Evolutionary conservation across 2,797 vertebrate genomes (phyloP).

Genomic region (Sitta carolinensis): DNA sequence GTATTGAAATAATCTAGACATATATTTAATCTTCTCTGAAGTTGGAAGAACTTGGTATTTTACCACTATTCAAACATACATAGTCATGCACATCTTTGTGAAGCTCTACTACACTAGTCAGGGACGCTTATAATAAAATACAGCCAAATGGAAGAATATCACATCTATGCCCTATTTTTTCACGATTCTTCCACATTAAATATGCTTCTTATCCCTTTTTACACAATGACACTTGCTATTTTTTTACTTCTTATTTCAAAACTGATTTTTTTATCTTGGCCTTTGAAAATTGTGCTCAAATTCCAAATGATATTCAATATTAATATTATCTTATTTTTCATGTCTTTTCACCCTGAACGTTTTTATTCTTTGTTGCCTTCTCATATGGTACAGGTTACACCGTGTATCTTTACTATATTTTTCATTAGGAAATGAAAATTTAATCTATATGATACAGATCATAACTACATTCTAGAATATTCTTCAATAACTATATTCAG

Average conservation of each 20-base stretch:
- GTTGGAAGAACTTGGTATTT: neutral
- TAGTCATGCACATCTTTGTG: rapidly evolving
- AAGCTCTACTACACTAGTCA: neutral
- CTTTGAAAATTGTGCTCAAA: neutral
- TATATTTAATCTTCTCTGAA: neutral
- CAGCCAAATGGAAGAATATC: neutral
- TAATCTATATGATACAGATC: neutral
- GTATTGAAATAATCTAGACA: neutral
- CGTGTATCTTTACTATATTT: neutral
- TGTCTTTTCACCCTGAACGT: neutral
- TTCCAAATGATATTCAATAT: neutral
- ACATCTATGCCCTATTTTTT: neutral
- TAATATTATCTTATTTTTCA: neutral
- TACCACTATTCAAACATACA: neutral
- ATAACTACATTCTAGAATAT: neutral
- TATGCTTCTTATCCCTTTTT: neutral
- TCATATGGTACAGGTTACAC: neutral
- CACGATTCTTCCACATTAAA: neutral
- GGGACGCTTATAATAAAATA: neutral
- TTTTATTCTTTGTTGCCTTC: neutral
- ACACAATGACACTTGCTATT: neutral
- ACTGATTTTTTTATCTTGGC: neutral
- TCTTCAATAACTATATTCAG: neutral
- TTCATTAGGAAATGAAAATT: neutral
- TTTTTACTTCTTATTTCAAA: neutral